Evolutionary conservation across 1,140 invertebrate species (phyloP), one percentile per base, ranked within the genome.

Genomic region (Drosophila truncata): DNA sequence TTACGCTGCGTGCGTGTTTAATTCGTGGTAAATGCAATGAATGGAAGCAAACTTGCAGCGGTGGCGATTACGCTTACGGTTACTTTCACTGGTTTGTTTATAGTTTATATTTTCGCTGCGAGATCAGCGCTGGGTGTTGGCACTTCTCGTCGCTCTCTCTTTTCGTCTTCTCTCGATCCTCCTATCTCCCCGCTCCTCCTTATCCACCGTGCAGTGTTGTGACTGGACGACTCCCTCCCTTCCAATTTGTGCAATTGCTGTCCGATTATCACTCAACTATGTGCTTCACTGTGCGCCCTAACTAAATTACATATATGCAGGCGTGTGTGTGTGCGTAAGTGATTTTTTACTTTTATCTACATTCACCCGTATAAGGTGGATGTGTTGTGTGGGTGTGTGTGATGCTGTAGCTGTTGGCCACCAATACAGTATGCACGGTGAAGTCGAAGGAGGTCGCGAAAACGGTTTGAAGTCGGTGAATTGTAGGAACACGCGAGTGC

Each of bases 11-110:
- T 65, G 50, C 57, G 41, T 63, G 55, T 63, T 44, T 49, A 75
- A 50, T 70, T 49, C 41, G 78, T 60, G 63, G 52, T 82, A 91
- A 90, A 90, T 90, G 82, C 86, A 80, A 76, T 82, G 85, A 90
- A 90, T 91, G 85, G 81, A 91, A 85, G 85, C 62, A 63, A 66
- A 85, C 46, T 62, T 70, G 76, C 63, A 70, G 52, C 62, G 33
- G 37, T 58, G 66, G 60, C 61, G 63, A 62, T 82, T 54, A 54
- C 61, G 71, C 58, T 84, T 52, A 78, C 82, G 62, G 66, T 87
- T 88, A 88, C 84, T 87, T 87, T 87, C 85, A 90, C 84, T 90
- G 31, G 65, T 81, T 88, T 90, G 85, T 90, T 84, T 81, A 85
- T 81, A 78, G 73, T 62, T 87, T 74, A 66, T 85, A 62, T 86